Evolutionary conservation across 1,140 invertebrate genomes (phyloP).

Genomic region (Zaprionus camerounensis): DNA sequence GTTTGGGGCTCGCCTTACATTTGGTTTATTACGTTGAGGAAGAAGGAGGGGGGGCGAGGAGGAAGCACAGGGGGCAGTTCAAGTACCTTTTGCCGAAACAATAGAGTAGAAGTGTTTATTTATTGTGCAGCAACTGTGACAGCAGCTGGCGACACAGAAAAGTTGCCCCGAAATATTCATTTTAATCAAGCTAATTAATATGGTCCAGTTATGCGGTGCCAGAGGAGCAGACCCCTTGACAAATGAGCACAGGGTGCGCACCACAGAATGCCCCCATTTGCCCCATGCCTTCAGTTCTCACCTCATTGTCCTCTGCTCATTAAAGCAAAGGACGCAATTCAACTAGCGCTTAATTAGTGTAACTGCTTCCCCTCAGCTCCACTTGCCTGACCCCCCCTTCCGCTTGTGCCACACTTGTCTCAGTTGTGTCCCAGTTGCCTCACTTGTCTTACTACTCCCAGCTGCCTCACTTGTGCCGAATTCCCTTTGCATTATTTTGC

Average conservation of each 20-base stretch:
- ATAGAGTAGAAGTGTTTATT: slow-evolving; percentile 72
- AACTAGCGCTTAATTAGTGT: slow-evolving; percentile 30
- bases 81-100: slow-evolving; percentile 61
- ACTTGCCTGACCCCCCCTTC: neutral
- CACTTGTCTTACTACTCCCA: slow-evolving; percentile 1
- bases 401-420: neutral
- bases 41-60: neutral
- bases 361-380: slow-evolving; percentile 4
- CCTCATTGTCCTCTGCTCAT: slow-evolving; percentile 5
- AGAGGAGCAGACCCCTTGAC: slow-evolving; percentile 51
- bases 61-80: slow-evolving; percentile 10
- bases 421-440: neutral
- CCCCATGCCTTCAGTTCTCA: neutral
- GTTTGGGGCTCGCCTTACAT: slow-evolving; percentile 66
- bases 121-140: slow-evolving; percentile 56
- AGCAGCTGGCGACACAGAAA: slow-evolving; percentile 55
- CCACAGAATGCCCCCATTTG: neutral
- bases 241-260: slow-evolving; percentile 50
- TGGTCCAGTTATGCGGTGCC: slow-evolving; percentile 61
- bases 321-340: slow-evolving; percentile 31
- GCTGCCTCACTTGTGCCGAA: slow-evolving; percentile 26
- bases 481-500: slow-evolving; percentile 56
- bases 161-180: slow-evolving; percentile 75
- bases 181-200: slow-evolving; percentile 83
- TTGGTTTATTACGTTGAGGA: slow-evolving; percentile 67